Evolutionary conservation across 2,888 invertebrate genomes (phyloP), one percentile per base, ranked within the genome.

Genomic region (Lutraria lutraria): DNA sequence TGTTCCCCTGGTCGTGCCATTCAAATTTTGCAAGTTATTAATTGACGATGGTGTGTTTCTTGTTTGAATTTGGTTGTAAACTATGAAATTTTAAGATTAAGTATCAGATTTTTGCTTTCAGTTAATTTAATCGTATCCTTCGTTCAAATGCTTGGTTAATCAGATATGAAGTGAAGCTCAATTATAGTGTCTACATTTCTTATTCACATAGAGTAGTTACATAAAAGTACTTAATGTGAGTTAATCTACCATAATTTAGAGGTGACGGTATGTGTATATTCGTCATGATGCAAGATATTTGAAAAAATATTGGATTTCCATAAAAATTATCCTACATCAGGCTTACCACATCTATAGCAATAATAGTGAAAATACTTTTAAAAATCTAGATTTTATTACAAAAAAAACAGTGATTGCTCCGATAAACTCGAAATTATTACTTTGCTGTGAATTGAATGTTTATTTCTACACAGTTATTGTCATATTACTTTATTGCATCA

Each of bases 101-200:
- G n/a, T 68, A 25, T 68, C 12, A 25, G 43, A 43, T 43, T 43
- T 43, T 43, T 43, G 43, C 43, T 43, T 68, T 68, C 63, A 68
- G 25, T 68, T 68, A 12, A n/a, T 25, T n/a, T 21, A 25, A n/a
- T 68, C 4, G n/a, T n/a, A 25, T 25, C n/a, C 43, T 43, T 43
- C 43, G 4, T 43, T 43, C 43, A 43, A 43, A 43, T 43, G 25
- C 63, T 25, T 25, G 63, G 63, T 8, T 68, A 12, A 68, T 68
- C 63, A 68, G 63, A 68, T 68, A n/a, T 68, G 21, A n/a, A 68
- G 25, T 4, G 13, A 25, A 68, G 12, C 63, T 68, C 63, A 68
- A 68, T 68, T 68, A 68, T 68, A n/a, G 63, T 68, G 63, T 68
- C 63, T 68, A 68, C 63, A 25, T 68, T 25, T 68, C 25, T 68